These are phyloP conservation scores for Bagarius yarrelli DNA, from an alignment of 2,113 vertebrate species.

Conservation along the genomic window DNA sequence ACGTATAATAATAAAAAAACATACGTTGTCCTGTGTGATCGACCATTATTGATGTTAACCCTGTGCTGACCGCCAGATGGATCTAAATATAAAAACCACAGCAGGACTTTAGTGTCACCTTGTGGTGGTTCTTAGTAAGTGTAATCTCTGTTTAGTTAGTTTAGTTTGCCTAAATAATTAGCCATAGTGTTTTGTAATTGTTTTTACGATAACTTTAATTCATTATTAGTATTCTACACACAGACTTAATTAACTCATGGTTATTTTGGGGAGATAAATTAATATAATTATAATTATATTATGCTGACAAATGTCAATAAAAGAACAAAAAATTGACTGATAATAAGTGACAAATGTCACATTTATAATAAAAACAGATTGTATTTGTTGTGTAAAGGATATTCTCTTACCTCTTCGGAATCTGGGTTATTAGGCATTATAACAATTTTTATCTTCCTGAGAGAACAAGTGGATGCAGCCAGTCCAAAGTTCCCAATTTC, in stretches of 20 bases:
- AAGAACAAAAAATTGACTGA: not conserved
- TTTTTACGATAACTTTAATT: not conserved
- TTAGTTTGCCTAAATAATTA: not conserved
- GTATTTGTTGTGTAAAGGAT: not conserved
- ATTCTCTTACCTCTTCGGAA: conserved; percentile 53
- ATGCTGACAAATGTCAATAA: not conserved
- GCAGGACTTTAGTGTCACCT: not conserved
- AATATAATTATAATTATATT: not conserved
- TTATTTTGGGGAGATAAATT: not conserved
- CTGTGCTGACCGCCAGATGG: conserved; percentile 44
- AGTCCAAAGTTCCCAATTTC: conserved; percentile 54
- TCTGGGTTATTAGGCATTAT: conserved; percentile 55
- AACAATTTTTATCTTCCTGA: conserved; percentile 59
- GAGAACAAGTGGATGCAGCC: conserved; percentile 5
- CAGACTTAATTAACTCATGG: no score
- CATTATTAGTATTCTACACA: not conserved
- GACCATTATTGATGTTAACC: conserved; percentile 50
- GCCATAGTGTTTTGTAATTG: not conserved
- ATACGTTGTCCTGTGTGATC: conserved; percentile 53
- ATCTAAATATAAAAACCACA: conserved; percentile 48
- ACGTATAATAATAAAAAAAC: not conserved
- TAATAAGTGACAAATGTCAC: not conserved
- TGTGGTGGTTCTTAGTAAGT: not conserved
- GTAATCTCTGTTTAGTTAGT: not conserved
- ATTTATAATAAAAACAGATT: not conserved